Evolutionary conservation across 2,888 invertebrate genomes (phyloP), one percentile per base, ranked within the genome.

Genomic region (Eupithecia pulchellata): DNA sequence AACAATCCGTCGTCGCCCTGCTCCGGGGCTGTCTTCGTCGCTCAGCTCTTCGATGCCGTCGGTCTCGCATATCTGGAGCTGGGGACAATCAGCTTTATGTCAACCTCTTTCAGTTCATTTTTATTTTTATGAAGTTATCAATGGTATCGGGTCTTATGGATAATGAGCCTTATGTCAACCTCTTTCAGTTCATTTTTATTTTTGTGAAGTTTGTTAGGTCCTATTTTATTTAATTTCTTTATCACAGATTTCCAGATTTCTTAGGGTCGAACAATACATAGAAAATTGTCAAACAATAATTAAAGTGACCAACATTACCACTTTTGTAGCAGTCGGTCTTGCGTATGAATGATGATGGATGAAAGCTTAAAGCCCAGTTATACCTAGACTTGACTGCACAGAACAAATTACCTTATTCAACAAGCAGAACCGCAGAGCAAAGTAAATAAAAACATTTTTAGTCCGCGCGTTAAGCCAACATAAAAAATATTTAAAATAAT

Each of bases 21-120:
- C 95, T 74, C 95, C 95, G 73, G 96, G 95, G 47, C 94, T 93
- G 62, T 96, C 96, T 75, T 96, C 96, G 90, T 95, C 96, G 94
- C 91, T 93, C 88, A 95, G 94, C 76, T 96, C 96, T 75, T 96
- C 96, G 79, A 97, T 95, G 2, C 96, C 97, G 85, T 97, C 97
- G 63, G 97, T 96, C 89, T 97, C 97, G 93, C 97, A 97, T 30
- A 97, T 93, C 88, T 97, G 97, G 75, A 97, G 95, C 97, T 96
- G 91, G 39, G 32, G 42, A 20, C n/a, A 64, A 60, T 36, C 55
- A 68, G 27, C 32, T 47, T 27, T 57, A 34, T 57, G 14, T 57
- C 17, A 57, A 57, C 0, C 2, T 11, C 2, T 14, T 29, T 17
- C 2, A 27, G 29, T 29, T 17, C 2, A 17, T 57, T 57, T 29